These are phyloP conservation scores for Pseudochirops corinnae DNA, from an alignment of 2,797 vertebrate species.

Conservation along the genomic window DNA sequence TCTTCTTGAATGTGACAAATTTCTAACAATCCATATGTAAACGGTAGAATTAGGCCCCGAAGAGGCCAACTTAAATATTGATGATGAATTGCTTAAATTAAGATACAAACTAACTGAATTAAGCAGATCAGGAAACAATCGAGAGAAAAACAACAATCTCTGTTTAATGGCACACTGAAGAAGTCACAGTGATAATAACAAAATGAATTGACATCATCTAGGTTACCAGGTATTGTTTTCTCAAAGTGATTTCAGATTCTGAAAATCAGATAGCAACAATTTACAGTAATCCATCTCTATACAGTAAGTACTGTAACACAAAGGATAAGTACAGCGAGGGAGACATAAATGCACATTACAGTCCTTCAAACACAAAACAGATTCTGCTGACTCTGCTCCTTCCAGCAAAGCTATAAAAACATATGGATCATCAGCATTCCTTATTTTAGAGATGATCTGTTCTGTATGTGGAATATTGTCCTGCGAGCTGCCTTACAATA, in stretches of 20 bases:
- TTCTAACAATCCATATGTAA: background rate
- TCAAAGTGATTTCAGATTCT: conserved; percentile 9
- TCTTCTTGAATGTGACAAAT: background rate
- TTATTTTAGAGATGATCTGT: background rate
- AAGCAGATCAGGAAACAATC: background rate
- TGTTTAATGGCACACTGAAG: background rate
- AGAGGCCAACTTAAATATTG: conserved; percentile 15
- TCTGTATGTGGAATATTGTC: background rate
- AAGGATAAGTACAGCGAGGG: background rate
- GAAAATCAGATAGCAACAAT: background rate
- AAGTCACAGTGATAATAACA: background rate
- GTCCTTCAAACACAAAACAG: conserved; percentile 14
- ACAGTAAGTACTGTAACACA: conserved; percentile 13
- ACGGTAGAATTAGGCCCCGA: background rate
- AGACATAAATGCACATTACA: background rate
- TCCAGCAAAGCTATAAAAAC: background rate
- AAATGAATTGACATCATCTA: background rate
- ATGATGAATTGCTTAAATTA: background rate
- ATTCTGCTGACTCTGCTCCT: conserved; percentile 21
- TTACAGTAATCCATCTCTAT: background rate
- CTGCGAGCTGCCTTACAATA: background rate
- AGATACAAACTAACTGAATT: background rate
- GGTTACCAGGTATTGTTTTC: conserved; percentile 17
- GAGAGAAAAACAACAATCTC: background rate
- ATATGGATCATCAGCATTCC: background rate